These are phyloP conservation scores for Hemibagrus guttatus DNA, from an alignment of 2,797 vertebrate species.

Conservation along the genomic window DNA sequence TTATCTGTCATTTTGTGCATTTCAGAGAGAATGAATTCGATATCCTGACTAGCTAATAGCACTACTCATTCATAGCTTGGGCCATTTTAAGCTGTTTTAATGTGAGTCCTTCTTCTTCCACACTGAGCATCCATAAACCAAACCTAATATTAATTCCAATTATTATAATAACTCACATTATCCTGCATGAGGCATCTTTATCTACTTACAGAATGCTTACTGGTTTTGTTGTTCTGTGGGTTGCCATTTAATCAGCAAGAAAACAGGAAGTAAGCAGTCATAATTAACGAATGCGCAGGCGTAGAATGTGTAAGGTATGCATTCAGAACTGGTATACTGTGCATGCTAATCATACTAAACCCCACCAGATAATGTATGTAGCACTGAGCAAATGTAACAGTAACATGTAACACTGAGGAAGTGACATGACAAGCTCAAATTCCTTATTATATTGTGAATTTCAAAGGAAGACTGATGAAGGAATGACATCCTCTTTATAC, in stretches of 20 bases:
- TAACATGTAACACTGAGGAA: too few relatives aligned
- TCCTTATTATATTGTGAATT: neutral
- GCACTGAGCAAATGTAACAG: too few relatives aligned
- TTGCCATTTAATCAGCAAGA: neutral
- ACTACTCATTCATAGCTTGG: neutral
- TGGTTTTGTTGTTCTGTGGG: neutral
- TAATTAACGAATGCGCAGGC: neutral
- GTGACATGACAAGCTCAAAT: neutral
- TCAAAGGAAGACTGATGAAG: neutral
- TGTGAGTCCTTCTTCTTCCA: neutral
- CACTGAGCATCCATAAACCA: neutral
- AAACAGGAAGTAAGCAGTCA: neutral
- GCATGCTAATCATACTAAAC: neutral
- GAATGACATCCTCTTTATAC: neutral
- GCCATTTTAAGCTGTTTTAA: neutral
- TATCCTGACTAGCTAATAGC: neutral
- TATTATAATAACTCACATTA: neutral
- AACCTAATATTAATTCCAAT: neutral
- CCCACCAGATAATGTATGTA: too few relatives aligned
- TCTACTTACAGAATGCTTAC: neutral
- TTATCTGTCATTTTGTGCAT: neutral
- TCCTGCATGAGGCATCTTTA: neutral
- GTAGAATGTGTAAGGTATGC: too few relatives aligned
- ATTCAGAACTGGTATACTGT: neutral
- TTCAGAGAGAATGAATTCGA: neutral